Evolutionary conservation across 1,140 invertebrate genomes (phyloP), one percentile per base, ranked within the genome.

Genomic region (Cyclargus thomasi): DNA sequence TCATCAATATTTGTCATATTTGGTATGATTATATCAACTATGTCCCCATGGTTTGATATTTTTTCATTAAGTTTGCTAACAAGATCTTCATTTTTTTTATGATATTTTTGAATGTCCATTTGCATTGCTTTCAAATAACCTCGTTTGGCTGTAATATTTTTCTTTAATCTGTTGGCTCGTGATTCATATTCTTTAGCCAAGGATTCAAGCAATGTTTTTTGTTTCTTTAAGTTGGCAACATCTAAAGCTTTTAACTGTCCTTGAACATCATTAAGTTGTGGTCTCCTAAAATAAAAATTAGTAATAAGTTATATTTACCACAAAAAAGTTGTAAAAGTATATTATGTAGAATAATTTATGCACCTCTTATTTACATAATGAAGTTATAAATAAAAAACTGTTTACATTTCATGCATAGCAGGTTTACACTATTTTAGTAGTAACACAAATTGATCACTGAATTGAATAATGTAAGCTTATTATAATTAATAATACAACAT

Each of bases 61-160:
- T 81, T 85, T 18, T 82, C 77, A 71, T 69, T 70, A 53, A 89
- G 76, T 74, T 82, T 87, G 21, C 59, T 39, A 8, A 87, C 69
- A 36, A 85, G 69, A 59, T 85, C 80, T 66, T 88, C 85, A 81
- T 80, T 88, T 74, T 84, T 89, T 68, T 82, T 88, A 73, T 85
- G 74, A 71, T 89, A 90, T 68, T 89, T 88, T 67, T 82, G 78
- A 62, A 91, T 83, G 67, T 90, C 86, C 76, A 87, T 76, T 74
- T 88, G 84, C 55, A 90, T 71, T 63, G 79, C 84, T 78, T 85
- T 90, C 2, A 90, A 69, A 36, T 89, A 87, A 20, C 83, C 79
- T 74, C 90, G 79, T 80, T 87, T 86, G 14, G 82, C 83, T 59
- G 74, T 69, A 17, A 91, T 64, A 55, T 74, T 79, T 68, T 82